phyloP scores from a whole-genome alignment of 2,113 vertebrate species.

The Daboia siamensis region DNA sequence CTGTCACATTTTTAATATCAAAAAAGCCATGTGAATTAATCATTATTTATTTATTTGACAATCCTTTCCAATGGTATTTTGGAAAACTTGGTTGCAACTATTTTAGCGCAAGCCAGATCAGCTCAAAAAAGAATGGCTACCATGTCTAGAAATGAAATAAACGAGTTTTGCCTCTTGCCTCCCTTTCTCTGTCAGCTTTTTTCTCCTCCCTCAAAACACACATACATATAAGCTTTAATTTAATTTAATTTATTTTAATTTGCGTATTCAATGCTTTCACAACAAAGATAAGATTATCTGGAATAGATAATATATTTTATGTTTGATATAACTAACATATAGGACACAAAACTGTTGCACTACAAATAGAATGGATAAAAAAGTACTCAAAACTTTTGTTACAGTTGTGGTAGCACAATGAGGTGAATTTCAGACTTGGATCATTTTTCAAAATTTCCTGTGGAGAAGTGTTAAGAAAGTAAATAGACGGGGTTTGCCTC shows the following conservation, averaged over 20 bases:
- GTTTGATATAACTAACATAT: neutral
- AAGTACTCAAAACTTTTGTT: neutral
- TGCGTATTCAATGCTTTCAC: neutral
- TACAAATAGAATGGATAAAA: constrained; percentile 22
- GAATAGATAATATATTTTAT: neutral
- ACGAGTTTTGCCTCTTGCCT: constrained; percentile 12
- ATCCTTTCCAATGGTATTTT: neutral
- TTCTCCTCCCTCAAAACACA: neutral
- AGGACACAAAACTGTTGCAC: constrained; percentile 26
- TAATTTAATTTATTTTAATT: neutral
- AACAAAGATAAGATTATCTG: constrained; percentile 22
- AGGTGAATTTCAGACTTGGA: neutral
- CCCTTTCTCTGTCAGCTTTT: constrained; percentile 14
- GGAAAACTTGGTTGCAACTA: neutral
- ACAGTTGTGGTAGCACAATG: neutral
- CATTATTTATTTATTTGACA: neutral
- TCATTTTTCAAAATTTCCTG: neutral
- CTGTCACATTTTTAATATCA: neutral
- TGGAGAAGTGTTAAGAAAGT: neutral
- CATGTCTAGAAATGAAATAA: neutral
- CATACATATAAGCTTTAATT: neutral
- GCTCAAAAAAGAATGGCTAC: neutral
- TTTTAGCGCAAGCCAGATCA: too few species aligned
- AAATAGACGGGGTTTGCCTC: neutral
- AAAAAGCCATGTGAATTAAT: neutral